Percentiles rank a stretch among this genome's conserved stretches.
phyloP scores from a whole-genome alignment of 2,113 vertebrate species.

The Bubo blakistoni region DNA sequence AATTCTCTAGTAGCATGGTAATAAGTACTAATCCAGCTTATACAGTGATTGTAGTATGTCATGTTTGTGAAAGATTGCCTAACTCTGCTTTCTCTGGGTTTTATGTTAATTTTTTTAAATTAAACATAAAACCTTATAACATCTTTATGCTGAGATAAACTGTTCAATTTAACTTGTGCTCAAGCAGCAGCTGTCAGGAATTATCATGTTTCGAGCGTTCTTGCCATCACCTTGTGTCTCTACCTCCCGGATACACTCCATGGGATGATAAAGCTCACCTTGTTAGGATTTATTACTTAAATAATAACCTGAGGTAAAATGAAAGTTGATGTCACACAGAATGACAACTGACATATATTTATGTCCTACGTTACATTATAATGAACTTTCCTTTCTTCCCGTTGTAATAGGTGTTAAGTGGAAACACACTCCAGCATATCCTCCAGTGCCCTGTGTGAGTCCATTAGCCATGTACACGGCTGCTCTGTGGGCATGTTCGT shows the following conservation, averaged over 20 bases:
- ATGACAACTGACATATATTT: slow-evolving; percentile 72
- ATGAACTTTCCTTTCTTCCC: slow-evolving; percentile 49
- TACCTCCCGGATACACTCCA: slow-evolving; percentile 66
- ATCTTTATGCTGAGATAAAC: slow-evolving; percentile 81
- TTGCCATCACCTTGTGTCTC: slow-evolving; percentile 75
- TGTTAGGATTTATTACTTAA: slow-evolving; percentile 78
- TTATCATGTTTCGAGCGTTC: slow-evolving; percentile 72
- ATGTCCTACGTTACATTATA: slow-evolving; percentile 48
- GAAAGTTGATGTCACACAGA: slow-evolving; percentile 54
- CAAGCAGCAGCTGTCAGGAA: slow-evolving; percentile 81
- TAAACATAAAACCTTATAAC: slow-evolving; percentile 81
- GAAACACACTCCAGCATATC: slow-evolving; percentile 27
- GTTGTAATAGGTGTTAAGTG: slow-evolving; percentile 64
- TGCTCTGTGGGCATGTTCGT: slow-evolving; percentile 27
- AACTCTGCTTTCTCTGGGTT: slow-evolving; percentile 78
- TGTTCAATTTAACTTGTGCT: slow-evolving; percentile 79
- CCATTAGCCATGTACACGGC: slow-evolving; percentile 10
- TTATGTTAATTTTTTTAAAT: slow-evolving; percentile 84
- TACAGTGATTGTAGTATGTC: slow-evolving; percentile 80
- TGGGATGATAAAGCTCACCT: slow-evolving; percentile 73
- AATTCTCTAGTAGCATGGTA: slow-evolving; percentile 79
- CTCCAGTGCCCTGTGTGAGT: slow-evolving; percentile 55
- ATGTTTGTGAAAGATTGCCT: slow-evolving; percentile 80
- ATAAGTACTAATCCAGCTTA: slow-evolving; percentile 84
- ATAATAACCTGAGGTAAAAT: slow-evolving; percentile 71